Evolutionary conservation across 2,113 vertebrate species (phyloP).

Genomic region (Ammodytes marinus): DNA sequence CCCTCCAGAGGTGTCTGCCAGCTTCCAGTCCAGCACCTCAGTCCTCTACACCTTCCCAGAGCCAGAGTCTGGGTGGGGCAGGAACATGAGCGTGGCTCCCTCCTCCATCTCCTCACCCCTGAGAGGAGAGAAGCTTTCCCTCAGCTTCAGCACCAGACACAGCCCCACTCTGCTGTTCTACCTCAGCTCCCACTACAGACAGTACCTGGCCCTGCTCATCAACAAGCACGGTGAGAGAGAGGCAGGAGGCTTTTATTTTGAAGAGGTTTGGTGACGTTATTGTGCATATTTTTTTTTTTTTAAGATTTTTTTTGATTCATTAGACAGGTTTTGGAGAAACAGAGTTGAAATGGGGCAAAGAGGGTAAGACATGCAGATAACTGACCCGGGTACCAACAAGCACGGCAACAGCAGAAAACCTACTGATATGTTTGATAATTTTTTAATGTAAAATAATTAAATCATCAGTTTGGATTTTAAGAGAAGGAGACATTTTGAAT

Average conservation of each 20-base stretch:
- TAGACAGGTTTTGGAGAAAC: no score
- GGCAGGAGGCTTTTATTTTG: slow-evolving; percentile 19
- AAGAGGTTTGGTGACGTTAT: not conserved
- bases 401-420: not conserved
- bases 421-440: slow-evolving; percentile 27
- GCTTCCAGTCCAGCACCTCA: slow-evolving; percentile 88
- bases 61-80: slow-evolving; percentile 84
- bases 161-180: slow-evolving; percentile 90
- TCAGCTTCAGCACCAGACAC: slow-evolving; percentile 90
- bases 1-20: slow-evolving; percentile 91
- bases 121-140: slow-evolving; percentile 85
- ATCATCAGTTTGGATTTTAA: slow-evolving; percentile 21
- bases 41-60: slow-evolving; percentile 92
- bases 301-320: no score
- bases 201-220: slow-evolving; percentile 90
- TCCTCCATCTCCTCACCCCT: slow-evolving; percentile 90
- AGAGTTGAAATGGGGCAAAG: no score
- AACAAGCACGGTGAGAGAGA: slow-evolving; percentile 89
- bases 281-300: no score
- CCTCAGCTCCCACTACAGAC: slow-evolving; percentile 88
- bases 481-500: slow-evolving; percentile 14
- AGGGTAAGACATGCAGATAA: no score
- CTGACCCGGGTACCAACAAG: no score
- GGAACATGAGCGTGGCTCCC: slow-evolving; percentile 88
- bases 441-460: slow-evolving; percentile 22